These are phyloP conservation scores for Gisinianus flammeolus DNA, from an alignment of 2,888 invertebrate species.

Conservation along the genomic window DNA sequence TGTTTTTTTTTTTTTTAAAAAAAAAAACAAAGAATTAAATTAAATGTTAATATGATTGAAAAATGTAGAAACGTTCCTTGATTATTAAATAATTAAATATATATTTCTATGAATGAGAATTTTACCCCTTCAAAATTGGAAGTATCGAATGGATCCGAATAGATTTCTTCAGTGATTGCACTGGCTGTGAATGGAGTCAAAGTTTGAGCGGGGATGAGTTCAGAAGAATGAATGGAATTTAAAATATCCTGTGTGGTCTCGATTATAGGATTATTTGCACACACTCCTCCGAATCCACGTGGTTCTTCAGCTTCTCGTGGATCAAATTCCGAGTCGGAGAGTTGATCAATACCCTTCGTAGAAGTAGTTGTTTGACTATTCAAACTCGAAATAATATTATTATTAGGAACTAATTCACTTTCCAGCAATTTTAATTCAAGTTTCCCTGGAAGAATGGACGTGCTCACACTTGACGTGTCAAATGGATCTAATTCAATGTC, in stretches of 20 bases:
- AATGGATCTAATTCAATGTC: constrained; percentile 75
- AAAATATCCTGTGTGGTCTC: background rate
- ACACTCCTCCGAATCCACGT: background rate
- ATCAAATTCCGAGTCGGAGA: constrained; percentile 78
- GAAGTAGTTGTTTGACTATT: constrained; percentile 60
- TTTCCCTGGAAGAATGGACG: constrained; percentile 70
- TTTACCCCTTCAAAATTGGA: constrained; percentile 60
- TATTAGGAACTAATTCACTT: constrained; percentile 68
- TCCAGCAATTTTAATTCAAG: constrained; percentile 75
- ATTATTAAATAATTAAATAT: no score
- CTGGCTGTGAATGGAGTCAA: constrained; percentile 58
- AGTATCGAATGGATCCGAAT: constrained; percentile 73
- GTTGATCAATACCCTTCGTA: background rate
- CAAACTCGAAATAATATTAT: background rate
- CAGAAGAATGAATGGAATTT: background rate
- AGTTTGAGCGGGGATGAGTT: background rate
- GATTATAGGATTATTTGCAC: background rate
- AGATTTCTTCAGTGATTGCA: constrained; percentile 42
- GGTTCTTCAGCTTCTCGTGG: constrained; percentile 68
- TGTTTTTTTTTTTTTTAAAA: no score
- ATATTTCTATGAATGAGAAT: no score
- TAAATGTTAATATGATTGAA: no score
- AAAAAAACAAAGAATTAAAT: no score
- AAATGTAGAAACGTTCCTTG: no score
- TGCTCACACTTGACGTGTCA: constrained; percentile 79